phyloP scores from a whole-genome alignment of 2,888 invertebrate species.

The Xestobium rufovillosum region DNA sequence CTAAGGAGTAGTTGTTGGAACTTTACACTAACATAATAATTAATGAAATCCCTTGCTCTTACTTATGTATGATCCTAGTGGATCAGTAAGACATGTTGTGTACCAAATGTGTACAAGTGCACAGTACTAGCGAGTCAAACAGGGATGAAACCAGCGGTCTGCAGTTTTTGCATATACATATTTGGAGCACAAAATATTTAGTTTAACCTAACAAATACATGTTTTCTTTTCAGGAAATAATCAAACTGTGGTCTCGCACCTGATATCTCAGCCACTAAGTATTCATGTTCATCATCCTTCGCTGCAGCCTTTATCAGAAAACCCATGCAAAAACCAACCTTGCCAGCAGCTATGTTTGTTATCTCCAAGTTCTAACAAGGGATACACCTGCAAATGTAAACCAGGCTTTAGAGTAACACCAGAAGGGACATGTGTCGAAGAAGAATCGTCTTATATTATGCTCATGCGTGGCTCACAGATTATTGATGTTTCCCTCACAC shows the following conservation, averaged over 20 bases:
- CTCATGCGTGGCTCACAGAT: conserved; percentile 85
- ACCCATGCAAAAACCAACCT: conserved; percentile 66
- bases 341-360: conserved; percentile 91
- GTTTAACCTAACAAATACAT: too few relatives aligned
- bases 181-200: too few relatives aligned
- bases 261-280: conserved; percentile 90
- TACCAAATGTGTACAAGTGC: too few relatives aligned
- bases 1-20: too few relatives aligned
- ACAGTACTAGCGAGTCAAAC: too few relatives aligned
- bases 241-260: conserved; percentile 88
- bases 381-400: conserved; percentile 86
- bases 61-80: too few relatives aligned
- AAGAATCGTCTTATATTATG: conserved; percentile 84
- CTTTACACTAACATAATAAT: too few relatives aligned
- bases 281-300: conserved; percentile 94
- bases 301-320: conserved; percentile 71
- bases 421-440: conserved; percentile 71
- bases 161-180: too few relatives aligned
- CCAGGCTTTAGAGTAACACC: conserved; percentile 67
- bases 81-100: too few relatives aligned
- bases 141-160: too few relatives aligned
- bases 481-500: conserved; percentile 71
- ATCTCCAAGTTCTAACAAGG: conserved; percentile 61
- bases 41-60: too few relatives aligned
- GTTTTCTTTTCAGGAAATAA: conserved; percentile 56